These are phyloP conservation scores for Chaetophractus vellerosus DNA, from an alignment of 2,797 vertebrate genomes.

Conservation along the genomic window DNA sequence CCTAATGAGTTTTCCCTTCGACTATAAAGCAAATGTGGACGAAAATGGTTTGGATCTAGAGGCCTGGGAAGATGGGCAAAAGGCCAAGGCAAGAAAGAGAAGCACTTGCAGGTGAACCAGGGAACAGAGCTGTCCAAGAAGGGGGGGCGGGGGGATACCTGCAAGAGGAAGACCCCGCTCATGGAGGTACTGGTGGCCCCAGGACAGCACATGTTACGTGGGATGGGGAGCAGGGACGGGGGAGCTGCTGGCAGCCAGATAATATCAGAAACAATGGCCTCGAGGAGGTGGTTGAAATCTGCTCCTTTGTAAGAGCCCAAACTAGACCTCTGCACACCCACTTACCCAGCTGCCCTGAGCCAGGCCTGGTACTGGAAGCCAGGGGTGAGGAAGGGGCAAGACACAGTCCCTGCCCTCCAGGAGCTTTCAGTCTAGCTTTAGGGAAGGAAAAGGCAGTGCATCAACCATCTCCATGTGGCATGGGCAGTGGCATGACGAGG, in stretches of 20 bases:
- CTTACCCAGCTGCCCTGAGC: background rate
- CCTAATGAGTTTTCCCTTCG: background rate
- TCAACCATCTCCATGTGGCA: rapidly evolving
- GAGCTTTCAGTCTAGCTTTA: background rate
- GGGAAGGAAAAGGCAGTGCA: no score
- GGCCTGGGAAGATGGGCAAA: background rate
- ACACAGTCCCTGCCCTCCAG: background rate
- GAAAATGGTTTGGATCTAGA: background rate
- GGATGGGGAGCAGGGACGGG: no score
- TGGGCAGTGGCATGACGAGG: background rate
- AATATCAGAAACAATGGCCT: background rate
- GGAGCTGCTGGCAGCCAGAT: background rate
- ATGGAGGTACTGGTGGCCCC: rapidly evolving
- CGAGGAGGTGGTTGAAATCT: rapidly evolving
- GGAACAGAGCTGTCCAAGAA: background rate
- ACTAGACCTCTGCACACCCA: background rate
- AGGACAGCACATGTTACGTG: rapidly evolving
- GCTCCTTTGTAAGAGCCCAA: background rate
- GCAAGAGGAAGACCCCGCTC: background rate
- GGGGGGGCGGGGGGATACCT: rapidly evolving
- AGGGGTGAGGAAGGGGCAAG: rapidly evolving
- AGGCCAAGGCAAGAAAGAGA: background rate
- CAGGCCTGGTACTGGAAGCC: background rate
- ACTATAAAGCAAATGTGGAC: background rate
- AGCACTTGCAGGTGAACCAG: rapidly evolving